Base-by-base conservation (phyloP, 1,140 invertebrate species). In the Ooceraea biroi region DNA sequence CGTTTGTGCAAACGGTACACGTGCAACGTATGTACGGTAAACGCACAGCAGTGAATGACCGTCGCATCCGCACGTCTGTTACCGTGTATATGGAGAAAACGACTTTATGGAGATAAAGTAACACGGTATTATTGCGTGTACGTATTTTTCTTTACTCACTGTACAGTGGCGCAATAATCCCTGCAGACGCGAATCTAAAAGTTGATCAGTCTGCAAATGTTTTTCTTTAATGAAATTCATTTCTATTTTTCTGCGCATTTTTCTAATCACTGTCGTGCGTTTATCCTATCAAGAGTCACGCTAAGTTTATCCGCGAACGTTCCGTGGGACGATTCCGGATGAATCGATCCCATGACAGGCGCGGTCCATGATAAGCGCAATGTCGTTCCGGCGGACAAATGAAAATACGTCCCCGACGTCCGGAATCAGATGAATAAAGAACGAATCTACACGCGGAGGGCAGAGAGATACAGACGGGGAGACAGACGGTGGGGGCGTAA, bases 351-450 rank as follows among this genome's bases (percentile, higher is more conserved):
- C 63, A 68, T 30, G 50, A 78, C 69, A 57, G n/a, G 74, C 22
- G 25, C 44, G 27, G 30, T 52, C 14, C 50, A 22, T 69, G 66
- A 69, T 50, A 30, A 50, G n/a, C 36, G 66, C 25, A 48, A 68
- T 44, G 44, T 68, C 63, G 63, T 68, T 27, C 63, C 50, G 17
- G 50, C 76, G 50, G 22, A 17, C 48, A 78, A 80, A 80, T 71
- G 69, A 80, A 71, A 80, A 19, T 71, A 46, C 36, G 19, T 8
- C 17, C n/a, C 36, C 30, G 25, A 57, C 22, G 57, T 17, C 25
- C 46, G 22, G 50, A 69, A 50, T 69, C 17, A 30, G 65, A 80
- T 71, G 50, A 80, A 71, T 80, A 71, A 80, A 71, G 76, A 12
- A 80, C 55, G 50, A 69, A 78, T 78, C 68, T 69, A 69, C 76